Conservation (phyloP, 2,797 vertebrate species). For the Tenualosa thibaudeaui region DNA sequence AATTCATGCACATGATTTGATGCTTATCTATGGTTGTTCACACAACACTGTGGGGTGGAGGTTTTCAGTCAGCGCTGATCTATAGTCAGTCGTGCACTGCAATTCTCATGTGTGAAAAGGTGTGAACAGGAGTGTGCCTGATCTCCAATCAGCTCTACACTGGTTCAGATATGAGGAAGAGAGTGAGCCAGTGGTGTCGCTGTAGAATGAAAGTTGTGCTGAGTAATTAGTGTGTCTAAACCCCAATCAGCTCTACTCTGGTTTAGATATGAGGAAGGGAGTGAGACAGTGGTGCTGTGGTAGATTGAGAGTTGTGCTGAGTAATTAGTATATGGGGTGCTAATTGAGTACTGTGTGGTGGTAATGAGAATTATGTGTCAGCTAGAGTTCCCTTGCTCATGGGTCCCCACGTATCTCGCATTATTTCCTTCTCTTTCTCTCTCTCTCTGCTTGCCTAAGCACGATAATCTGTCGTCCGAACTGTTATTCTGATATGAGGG, state of each 20-base stretch:
- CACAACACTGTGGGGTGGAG: neutral
- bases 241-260: no score
- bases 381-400: neutral
- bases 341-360: constrained; percentile 9
- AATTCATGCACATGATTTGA: neutral
- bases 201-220: neutral
- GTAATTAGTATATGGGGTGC: neutral
- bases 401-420: neutral
- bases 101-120: neutral
- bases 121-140: neutral
- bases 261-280: neutral
- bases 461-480: neutral
- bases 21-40: neutral
- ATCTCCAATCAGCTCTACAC: neutral
- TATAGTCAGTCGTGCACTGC: neutral
- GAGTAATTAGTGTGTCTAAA: neutral
- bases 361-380: neutral
- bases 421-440: neutral
- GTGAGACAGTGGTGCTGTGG: neutral
- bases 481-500: neutral
- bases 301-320: neutral
- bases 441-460: neutral
- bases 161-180: neutral
- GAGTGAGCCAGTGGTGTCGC: neutral
- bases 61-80: neutral